phyloP scores from a whole-genome alignment of 2,797 vertebrate genomes.

The Lepus townsendii region DNA sequence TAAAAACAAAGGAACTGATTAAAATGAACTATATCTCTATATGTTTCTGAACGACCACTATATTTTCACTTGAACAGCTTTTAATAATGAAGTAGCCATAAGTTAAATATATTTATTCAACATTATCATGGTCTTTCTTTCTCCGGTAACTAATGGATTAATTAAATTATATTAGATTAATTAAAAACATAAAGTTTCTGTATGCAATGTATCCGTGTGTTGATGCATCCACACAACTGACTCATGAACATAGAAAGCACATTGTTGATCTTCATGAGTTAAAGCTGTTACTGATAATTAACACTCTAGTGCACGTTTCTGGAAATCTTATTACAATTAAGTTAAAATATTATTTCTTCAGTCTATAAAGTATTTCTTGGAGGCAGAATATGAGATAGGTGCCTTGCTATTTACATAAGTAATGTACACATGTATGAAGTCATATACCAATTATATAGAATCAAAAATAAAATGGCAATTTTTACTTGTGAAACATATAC shows the following conservation, averaged over 20 bases:
- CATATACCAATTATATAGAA: not conserved
- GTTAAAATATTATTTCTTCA: not conserved
- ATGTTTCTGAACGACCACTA: not conserved
- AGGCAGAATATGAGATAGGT: not conserved
- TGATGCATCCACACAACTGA: not conserved
- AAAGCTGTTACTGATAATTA: constrained; percentile 2
- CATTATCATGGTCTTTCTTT: not conserved
- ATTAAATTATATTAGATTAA: constrained; percentile 25
- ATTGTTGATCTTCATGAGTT: constrained; percentile 32
- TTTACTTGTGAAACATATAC: constrained; percentile 24
- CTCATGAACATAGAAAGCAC: not conserved
- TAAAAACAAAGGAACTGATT: not conserved
- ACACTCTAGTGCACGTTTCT: not conserved
- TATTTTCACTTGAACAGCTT: not conserved
- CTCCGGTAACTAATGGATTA: not conserved
- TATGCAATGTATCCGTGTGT: not conserved
- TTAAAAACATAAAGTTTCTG: not conserved
- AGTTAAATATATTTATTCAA: constrained; percentile 27
- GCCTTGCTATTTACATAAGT: not conserved
- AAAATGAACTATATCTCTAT: not conserved
- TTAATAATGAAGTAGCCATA: not conserved
- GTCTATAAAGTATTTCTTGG: not conserved
- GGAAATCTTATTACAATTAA: constrained; percentile 22
- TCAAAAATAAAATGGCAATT: not conserved
- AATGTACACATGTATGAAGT: not conserved